Conservation (phyloP, 2,888 invertebrate species). For the Eupithecia centaureata region DNA sequence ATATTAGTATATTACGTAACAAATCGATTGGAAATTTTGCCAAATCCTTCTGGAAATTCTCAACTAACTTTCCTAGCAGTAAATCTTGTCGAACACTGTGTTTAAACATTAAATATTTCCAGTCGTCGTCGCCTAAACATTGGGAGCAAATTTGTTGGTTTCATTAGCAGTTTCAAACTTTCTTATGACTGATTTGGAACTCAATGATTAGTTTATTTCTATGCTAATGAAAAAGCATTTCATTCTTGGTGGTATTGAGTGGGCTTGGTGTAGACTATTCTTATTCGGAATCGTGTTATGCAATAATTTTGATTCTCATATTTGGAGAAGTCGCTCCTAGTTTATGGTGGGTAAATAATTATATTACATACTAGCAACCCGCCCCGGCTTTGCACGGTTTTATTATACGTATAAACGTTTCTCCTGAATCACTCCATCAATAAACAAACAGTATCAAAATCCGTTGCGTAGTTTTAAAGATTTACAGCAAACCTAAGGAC, state of each 20-base stretch:
- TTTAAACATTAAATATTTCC: slow-evolving; percentile 25
- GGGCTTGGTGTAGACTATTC: slow-evolving; percentile 5
- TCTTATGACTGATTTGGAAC: slow-evolving; percentile 49
- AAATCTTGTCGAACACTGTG: slow-evolving; percentile 14
- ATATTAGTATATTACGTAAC: background rate
- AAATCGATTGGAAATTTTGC: slow-evolving; percentile 2
- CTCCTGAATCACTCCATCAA: too few relatives aligned
- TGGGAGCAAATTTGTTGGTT: slow-evolving; percentile 40
- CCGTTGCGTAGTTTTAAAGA: too few relatives aligned
- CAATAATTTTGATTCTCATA: background rate
- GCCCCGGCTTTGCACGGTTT: too few relatives aligned
- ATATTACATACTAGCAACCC: too few relatives aligned
- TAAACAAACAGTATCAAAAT: too few relatives aligned
- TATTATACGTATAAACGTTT: too few relatives aligned
- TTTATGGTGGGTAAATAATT: background rate
- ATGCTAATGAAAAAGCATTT: slow-evolving; percentile 23
- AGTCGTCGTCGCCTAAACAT: slow-evolving; percentile 41
- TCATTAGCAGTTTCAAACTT: slow-evolving; percentile 48
- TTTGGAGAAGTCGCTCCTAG: background rate
- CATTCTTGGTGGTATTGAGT: slow-evolving; percentile 21
- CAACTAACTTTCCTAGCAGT: slow-evolving; percentile 11
- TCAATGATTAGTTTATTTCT: slow-evolving; percentile 26
- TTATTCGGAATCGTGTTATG: slow-evolving; percentile 12
- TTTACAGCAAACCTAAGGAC: too few relatives aligned
- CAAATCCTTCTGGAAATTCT: background rate